Percentiles rank a stretch among this genome's conserved stretches.
These are phyloP conservation scores for Centropus bengalensis DNA, from an alignment of 2,113 vertebrate genomes.

Conservation along the genomic window DNA sequence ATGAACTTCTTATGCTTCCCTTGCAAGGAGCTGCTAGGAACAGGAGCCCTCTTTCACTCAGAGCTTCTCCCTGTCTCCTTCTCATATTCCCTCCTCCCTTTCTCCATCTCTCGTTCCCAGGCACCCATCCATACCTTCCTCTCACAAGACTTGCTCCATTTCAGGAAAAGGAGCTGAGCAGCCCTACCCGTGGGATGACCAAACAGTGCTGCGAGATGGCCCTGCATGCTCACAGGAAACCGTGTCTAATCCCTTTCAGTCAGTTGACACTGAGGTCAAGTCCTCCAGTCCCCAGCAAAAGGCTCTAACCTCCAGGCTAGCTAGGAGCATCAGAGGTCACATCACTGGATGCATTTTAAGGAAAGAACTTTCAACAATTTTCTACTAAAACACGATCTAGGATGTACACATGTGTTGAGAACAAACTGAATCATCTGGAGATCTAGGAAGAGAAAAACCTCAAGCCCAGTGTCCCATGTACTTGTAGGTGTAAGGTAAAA, in stretches of 20 bases:
- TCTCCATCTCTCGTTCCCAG: neutral
- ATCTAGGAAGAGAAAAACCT: neutral
- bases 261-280: accelerated
- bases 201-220: neutral
- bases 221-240: neutral
- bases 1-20: neutral
- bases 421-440: neutral
- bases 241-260: neutral
- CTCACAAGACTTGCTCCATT: neutral
- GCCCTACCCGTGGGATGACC: neutral
- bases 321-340: neutral
- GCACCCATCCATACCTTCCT: neutral
- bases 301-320: neutral
- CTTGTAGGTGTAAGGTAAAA: neutral
- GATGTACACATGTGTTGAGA: neutral
- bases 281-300: neutral
- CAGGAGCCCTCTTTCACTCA: neutral
- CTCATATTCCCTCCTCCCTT: neutral
- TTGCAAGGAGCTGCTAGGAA: neutral
- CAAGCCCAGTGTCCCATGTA: neutral
- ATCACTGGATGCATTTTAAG: neutral
- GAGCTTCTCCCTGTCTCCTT: neutral
- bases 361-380: neutral
- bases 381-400: neutral
- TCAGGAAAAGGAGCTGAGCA: neutral